Percentiles rank a stretch among this genome's conserved stretches.
phyloP scores from a whole-genome alignment of 1,140 invertebrate species.

The Sipha flava region DNA sequence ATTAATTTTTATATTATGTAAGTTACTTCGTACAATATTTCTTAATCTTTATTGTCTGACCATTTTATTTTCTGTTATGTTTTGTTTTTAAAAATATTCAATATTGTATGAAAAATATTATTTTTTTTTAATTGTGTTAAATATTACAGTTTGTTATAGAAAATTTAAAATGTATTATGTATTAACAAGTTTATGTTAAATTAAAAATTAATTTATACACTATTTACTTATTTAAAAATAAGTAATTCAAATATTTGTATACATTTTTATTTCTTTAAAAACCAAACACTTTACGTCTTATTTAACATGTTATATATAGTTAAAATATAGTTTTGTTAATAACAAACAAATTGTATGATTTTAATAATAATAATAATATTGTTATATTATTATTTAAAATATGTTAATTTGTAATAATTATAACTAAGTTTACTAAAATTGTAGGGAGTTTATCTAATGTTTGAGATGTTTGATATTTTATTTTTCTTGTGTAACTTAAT shows the following conservation, averaged over 20 bases:
- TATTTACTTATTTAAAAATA: background rate
- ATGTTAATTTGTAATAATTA: background rate
- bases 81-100: background rate
- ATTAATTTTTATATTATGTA: background rate
- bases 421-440: background rate
- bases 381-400: background rate
- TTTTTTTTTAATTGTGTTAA: background rate
- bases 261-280: background rate
- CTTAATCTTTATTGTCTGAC: background rate
- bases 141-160: background rate
- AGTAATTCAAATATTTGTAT: background rate
- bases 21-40: background rate
- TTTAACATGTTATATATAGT: background rate
- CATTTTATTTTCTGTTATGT: background rate
- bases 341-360: background rate
- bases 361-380: background rate
- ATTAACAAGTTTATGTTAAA: background rate
- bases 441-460: background rate
- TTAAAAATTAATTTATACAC: background rate
- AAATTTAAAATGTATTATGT: background rate
- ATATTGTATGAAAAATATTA: background rate
- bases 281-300: no score
- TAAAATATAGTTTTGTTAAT: background rate
- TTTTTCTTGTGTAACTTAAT: constrained; percentile 6
- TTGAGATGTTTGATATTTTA: constrained; percentile 10